Evolutionary conservation across 1,140 invertebrate species (phyloP).

Genomic region (Camponotus pennsylvanicus): DNA sequence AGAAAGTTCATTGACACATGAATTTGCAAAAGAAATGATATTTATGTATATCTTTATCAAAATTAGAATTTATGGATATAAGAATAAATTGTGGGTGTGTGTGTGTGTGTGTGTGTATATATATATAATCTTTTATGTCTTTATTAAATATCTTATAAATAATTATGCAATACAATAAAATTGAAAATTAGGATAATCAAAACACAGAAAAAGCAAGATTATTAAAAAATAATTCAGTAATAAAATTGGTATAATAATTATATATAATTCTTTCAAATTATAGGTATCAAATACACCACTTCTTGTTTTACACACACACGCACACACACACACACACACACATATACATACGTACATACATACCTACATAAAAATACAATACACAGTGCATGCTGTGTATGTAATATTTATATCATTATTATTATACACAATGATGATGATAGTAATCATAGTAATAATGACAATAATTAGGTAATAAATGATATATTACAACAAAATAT

Average conservation of each 20-base stretch:
- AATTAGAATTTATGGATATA: slow-evolving; percentile 58
- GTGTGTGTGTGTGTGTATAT: not conserved
- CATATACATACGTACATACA: slow-evolving; percentile 82
- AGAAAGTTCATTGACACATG: slow-evolving; percentile 30
- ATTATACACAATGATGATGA: slow-evolving; percentile 75
- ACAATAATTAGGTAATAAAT: slow-evolving; percentile 76
- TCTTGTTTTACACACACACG: slow-evolving; percentile 80
- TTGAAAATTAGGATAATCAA: not conserved
- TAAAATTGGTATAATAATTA: slow-evolving; percentile 85
- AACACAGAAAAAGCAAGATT: slow-evolving; percentile 65
- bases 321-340: slow-evolving; percentile 82
- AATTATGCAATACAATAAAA: not conserved
- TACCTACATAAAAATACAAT: slow-evolving; percentile 84
- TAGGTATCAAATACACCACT: slow-evolving; percentile 57
- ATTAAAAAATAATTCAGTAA: slow-evolving; percentile 82
- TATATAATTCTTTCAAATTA: slow-evolving; percentile 85
- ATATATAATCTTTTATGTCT: not conserved
- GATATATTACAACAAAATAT: slow-evolving; percentile 78
- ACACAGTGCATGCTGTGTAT: slow-evolving; percentile 74
- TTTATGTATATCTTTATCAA: slow-evolving; percentile 57
- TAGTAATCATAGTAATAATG: slow-evolving; percentile 80
- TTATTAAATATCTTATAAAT: not conserved
- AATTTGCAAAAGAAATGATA: slow-evolving; percentile 61
- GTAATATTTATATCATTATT: slow-evolving; percentile 65
- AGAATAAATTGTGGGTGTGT: slow-evolving; percentile 19